Base-by-base conservation (phyloP, 2,888 invertebrate species). In the Agrilus cyanescens region DNA sequence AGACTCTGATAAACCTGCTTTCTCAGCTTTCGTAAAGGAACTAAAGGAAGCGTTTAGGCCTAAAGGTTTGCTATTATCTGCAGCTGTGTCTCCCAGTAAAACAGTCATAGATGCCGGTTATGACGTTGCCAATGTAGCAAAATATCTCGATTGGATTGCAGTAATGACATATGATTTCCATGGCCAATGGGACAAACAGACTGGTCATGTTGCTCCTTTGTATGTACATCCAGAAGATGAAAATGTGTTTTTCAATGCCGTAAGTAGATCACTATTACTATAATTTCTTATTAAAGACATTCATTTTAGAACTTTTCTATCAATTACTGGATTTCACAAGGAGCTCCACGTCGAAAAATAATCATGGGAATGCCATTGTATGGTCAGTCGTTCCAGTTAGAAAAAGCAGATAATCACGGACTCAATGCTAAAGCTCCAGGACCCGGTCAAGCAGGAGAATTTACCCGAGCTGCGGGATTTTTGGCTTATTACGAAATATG, bases 111-210 rank as follows among this genome's bases (percentile, higher is more conserved):
- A 91, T 60, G 82, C 80, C 3, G 85, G 73, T 56, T 91, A 91
- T 59, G 83, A 90, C 56, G 87, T 91, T 0, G 80, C 82, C 0
- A 72, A 76, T 0, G 58, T 91, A 4, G 80, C 84, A 0, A 71
- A 75, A 51, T 76, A 84, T 59, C 69, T 91, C 43, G 90, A 91
- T 60, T 90, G 89, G 87, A 85, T 91, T 38, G 85, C 89, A 1
- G 87, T 91, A 0, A 91, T 91, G 91, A 83, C 88, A 0, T 91
- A 91, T 56, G 91, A 91, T 59, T 89, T 81, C 67, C 89, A 90
- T 53, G 90, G 90, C 0, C 88, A 88, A 56, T 91, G 90, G 90
- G 90, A 90, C 56, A 87, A 86, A 60, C 83, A 83, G 61, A 91
- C 90, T 1, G 91, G 90, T 0, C 91, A 91, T 57, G 85, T 90